Evolutionary conservation across 2,113 vertebrate genomes (phyloP).

Genomic region (Thamnophis sirtalis): DNA sequence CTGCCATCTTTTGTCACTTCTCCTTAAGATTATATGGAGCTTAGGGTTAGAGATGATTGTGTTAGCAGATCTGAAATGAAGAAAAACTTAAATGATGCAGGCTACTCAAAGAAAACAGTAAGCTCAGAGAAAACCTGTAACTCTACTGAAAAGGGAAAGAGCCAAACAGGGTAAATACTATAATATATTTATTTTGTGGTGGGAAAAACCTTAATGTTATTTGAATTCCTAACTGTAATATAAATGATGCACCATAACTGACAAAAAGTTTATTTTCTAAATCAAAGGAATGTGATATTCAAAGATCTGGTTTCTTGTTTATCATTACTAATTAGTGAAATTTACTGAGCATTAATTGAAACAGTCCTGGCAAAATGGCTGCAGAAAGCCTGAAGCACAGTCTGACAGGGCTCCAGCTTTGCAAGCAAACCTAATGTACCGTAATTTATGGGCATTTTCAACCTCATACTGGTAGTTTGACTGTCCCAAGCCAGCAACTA

Average conservation of each 20-base stretch:
- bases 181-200: not conserved
- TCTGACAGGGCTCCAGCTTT: not conserved
- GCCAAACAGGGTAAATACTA: not conserved
- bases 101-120: not conserved
- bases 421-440: not conserved
- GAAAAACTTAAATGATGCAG: not conserved
- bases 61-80: not conserved
- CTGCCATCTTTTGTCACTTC: not conserved
- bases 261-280: not conserved
- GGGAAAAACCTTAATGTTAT: not conserved
- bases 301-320: not conserved
- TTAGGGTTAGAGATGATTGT: not conserved
- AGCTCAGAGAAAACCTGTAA: not conserved
- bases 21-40: not conserved
- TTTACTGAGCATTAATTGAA: not conserved
- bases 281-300: not conserved
- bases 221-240: not conserved
- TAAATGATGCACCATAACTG: not conserved
- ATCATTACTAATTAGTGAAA: not conserved
- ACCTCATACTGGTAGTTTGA: not conserved
- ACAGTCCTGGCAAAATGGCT: not conserved
- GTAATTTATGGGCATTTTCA: not conserved
- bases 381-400: not conserved
- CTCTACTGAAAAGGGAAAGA: not conserved
- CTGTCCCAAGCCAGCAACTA: not conserved